A percentile compares a stretch with the other conserved stretches of the same genome.
phyloP scores from a whole-genome alignment of 1,140 invertebrate species.

The Neotoxoptera formosana region DNA sequence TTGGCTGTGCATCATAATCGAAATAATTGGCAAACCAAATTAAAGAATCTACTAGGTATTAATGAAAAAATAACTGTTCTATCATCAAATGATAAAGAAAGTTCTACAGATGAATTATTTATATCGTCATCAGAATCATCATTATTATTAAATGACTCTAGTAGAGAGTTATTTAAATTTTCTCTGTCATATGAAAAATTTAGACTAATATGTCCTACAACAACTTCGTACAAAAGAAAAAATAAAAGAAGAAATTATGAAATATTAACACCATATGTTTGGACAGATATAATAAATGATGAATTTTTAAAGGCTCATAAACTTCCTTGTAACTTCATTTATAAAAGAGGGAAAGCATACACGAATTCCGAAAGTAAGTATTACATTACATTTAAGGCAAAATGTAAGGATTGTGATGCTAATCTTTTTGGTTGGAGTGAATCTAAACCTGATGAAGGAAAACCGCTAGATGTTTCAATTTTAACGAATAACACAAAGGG shows the following conservation, averaged over 20 bases:
- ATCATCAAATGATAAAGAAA: background rate
- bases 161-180: background rate
- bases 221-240: background rate
- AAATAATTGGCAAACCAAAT: background rate
- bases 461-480: background rate
- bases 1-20: background rate
- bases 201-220: background rate
- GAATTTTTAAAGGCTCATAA: background rate
- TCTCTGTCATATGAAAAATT: background rate
- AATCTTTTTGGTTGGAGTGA: background rate
- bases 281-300: conserved; percentile 24
- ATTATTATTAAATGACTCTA: background rate
- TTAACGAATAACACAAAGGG: background rate
- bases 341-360: background rate
- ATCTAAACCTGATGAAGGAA: background rate
- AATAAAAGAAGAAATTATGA: background rate
- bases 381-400: background rate
- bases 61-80: background rate
- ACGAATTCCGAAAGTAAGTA: background rate
- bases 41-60: background rate
- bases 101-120: background rate
- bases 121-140: background rate
- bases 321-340: too few species aligned
- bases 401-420: background rate
- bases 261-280: background rate